phyloP scores from a whole-genome alignment of 1,140 invertebrate genomes.

The Orchesella cincta region DNA sequence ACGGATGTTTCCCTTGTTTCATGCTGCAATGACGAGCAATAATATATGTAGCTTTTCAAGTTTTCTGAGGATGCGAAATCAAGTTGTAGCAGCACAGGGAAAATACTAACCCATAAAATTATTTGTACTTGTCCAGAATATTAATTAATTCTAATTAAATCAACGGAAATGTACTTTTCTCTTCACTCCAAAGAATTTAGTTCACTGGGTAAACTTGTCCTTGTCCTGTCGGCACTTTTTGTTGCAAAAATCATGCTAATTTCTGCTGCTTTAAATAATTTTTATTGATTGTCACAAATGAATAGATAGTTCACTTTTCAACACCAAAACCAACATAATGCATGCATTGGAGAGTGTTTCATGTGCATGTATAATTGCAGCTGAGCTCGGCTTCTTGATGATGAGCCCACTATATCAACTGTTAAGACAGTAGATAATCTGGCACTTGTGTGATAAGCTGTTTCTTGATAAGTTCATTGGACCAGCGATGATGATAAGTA shows the following conservation, averaged over 20 bases:
- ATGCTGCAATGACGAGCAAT: neutral
- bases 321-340: no score
- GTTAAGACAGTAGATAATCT: neutral
- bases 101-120: neutral
- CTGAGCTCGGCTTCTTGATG: no score
- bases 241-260: no score
- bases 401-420: neutral
- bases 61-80: no score
- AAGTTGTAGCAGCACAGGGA: neutral
- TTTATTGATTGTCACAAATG: neutral
- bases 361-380: no score
- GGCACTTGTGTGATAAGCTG: slow-evolving; percentile 20
- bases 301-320: no score
- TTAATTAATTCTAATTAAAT: slow-evolving; percentile 19
- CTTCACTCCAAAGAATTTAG: no score
- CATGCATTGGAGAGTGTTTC: no score
- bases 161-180: slow-evolving; percentile 23
- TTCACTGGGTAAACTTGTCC: slow-evolving; percentile 18
- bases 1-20: neutral
- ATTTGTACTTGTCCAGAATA: neutral
- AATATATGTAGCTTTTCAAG: neutral
- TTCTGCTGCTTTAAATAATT: no score
- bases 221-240: neutral
- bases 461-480: slow-evolving; percentile 23
- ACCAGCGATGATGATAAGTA: no score